Conservation (phyloP, 1,140 invertebrate species). For the Euwallacea similis region DNA sequence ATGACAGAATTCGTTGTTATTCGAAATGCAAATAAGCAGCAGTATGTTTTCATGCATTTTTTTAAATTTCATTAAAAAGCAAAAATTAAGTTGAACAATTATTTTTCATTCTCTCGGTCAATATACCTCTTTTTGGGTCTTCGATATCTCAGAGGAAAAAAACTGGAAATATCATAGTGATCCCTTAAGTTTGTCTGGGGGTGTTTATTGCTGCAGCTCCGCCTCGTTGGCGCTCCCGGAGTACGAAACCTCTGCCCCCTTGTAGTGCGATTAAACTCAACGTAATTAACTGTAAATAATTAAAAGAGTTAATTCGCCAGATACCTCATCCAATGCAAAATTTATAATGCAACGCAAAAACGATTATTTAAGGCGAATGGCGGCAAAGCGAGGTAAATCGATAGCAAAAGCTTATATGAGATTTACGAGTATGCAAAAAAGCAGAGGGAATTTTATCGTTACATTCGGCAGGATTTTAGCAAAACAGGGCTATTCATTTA, state of each 20-base stretch:
- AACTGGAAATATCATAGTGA: no score
- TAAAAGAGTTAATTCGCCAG: slow-evolving; percentile 14
- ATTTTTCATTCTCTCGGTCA: background rate
- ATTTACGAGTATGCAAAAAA: slow-evolving; percentile 17
- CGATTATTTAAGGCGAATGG: slow-evolving; percentile 19
- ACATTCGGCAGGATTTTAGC: background rate
- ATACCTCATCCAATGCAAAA: background rate
- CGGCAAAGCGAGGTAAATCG: background rate
- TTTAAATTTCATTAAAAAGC: no score
- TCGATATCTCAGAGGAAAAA: no score
- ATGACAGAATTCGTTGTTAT: no score
- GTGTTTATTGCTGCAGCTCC: no score
- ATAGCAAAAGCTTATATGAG: slow-evolving; percentile 8
- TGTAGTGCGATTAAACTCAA: background rate
- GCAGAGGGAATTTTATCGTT: slow-evolving; percentile 7
- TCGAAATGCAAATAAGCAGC: no score
- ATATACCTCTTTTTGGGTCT: background rate
- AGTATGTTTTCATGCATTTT: no score
- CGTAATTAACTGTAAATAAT: slow-evolving; percentile 20
- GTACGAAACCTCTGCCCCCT: background rate
- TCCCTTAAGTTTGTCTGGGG: no score
- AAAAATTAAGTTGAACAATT: background rate
- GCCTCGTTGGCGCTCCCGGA: background rate
- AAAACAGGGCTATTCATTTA: slow-evolving; percentile 11
- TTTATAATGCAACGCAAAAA: slow-evolving; percentile 14